Conservation (phyloP, 2,797 vertebrate species). For the Okamejei kenojei region DNA sequence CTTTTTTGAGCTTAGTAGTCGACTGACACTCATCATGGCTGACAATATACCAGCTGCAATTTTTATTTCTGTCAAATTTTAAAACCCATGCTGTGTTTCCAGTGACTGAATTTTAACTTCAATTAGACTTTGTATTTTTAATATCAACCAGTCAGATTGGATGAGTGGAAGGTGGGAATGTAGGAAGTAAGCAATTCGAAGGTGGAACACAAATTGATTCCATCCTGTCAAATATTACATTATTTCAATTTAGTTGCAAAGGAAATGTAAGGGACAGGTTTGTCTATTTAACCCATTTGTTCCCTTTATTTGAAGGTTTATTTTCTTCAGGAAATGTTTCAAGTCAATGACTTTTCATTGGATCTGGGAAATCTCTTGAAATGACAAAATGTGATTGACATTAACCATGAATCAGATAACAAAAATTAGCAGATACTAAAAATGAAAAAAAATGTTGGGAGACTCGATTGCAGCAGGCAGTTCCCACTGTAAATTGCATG, state of each 20-base stretch:
- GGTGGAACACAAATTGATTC: not conserved
- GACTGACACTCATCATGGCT: not conserved
- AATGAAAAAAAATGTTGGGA: too few relatives aligned
- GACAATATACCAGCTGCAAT: not conserved
- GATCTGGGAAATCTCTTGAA: too few relatives aligned
- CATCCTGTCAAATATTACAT: not conserved
- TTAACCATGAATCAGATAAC: too few relatives aligned
- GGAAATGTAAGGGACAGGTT: not conserved
- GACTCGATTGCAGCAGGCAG: too few relatives aligned
- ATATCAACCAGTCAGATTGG: not conserved
- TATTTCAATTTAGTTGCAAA: not conserved
- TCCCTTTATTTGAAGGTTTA: not conserved
- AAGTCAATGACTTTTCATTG: too few relatives aligned
- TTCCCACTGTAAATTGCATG: too few relatives aligned
- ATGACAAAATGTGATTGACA: too few relatives aligned
- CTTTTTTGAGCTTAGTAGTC: not conserved
- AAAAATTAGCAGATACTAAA: too few relatives aligned
- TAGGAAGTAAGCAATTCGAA: not conserved
- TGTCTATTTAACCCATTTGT: not conserved
- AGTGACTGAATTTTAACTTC: not conserved
- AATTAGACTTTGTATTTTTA: not conserved
- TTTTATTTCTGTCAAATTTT: not conserved
- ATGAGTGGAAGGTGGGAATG: not conserved
- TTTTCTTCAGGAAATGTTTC: not conserved
- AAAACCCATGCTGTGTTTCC: not conserved